These are phyloP conservation scores for Sarcophaga peregrina DNA, from an alignment of 1,140 invertebrate genomes.

Conservation along the genomic window DNA sequence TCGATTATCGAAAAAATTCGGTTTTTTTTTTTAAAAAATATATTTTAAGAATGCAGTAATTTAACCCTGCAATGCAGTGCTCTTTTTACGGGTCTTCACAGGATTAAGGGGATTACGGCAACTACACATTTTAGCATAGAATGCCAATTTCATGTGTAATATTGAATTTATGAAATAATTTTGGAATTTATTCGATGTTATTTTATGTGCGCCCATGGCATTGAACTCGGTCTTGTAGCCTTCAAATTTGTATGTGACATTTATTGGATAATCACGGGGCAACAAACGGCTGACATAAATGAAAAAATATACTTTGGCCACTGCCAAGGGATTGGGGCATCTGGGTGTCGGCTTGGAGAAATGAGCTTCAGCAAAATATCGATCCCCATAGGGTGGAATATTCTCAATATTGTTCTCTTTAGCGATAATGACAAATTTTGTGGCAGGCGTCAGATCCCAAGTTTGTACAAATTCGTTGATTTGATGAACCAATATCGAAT, in stretches of 20 bases:
- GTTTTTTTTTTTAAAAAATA: too few relatives aligned
- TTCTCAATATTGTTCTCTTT: constrained; percentile 42
- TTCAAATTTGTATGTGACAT: constrained; percentile 44
- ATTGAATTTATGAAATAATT: constrained; percentile 44
- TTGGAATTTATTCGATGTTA: constrained; percentile 43
- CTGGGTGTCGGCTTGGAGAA: constrained; percentile 56
- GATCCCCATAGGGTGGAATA: constrained; percentile 51
- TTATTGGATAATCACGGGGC: constrained; percentile 40
- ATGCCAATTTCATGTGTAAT: constrained; percentile 44
- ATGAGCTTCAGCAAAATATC: constrained; percentile 57
- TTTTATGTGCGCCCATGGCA: neutral
- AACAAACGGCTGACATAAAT: constrained; percentile 12
- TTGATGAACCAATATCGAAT: neutral
- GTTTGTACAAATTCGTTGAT: constrained; percentile 25
- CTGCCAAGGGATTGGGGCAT: constrained; percentile 51
- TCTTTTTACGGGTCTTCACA: neutral
- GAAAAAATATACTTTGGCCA: constrained; percentile 42
- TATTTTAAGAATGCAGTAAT: too few relatives aligned
- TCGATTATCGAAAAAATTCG: too few relatives aligned
- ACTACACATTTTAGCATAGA: constrained; percentile 43
- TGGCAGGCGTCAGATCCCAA: constrained; percentile 22
- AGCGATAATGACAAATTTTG: constrained; percentile 18
- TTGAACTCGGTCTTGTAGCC: constrained; percentile 23
- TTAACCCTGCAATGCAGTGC: neutral
- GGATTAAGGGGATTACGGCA: constrained; percentile 37